Conservation (phyloP, 2,888 invertebrate genomes). For the Coremacera marginata region DNA sequence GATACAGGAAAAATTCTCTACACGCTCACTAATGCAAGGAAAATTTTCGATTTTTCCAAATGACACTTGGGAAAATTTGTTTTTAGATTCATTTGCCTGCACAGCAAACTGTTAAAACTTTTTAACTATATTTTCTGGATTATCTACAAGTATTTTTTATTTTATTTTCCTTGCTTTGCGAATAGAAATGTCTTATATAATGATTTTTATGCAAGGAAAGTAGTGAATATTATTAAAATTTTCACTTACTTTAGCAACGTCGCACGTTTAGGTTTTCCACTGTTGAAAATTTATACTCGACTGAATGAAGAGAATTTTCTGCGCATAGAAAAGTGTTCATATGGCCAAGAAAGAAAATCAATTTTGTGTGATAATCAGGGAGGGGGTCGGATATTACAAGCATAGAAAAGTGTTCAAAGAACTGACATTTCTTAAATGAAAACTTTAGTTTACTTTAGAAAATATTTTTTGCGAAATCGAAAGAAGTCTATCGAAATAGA, state of each 20-base stretch:
- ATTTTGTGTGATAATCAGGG: not conserved
- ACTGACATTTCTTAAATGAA: not conserved
- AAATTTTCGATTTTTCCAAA: constrained; percentile 48
- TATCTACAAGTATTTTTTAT: not conserved
- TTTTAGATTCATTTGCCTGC: not conserved
- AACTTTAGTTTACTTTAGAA: not conserved
- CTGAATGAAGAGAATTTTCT: constrained; percentile 38
- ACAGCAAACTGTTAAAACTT: not conserved
- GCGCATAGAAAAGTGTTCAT: constrained; percentile 2
- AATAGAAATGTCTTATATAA: not conserved
- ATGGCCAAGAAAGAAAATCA: constrained; percentile 9
- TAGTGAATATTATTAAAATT: not conserved
- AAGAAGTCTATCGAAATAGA: too few relatives aligned
- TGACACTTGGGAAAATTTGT: constrained; percentile 41
- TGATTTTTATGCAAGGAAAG: not conserved
- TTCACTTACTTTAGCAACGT: constrained; percentile 16
- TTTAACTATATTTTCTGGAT: not conserved
- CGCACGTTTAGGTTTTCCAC: constrained; percentile 36
- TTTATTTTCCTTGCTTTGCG: not conserved
- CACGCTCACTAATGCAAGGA: constrained; percentile 31
- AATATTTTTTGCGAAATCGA: too few relatives aligned
- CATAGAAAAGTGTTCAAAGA: not conserved
- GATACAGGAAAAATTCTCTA: constrained; percentile 28
- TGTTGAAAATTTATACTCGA: constrained; percentile 42
- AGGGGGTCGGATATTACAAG: too few relatives aligned